A percentile compares a stretch with the other conserved stretches of the same genome.
These are phyloP conservation scores for Myiozetetes cayanensis DNA, from an alignment of 2,113 vertebrate genomes.

Conservation along the genomic window DNA sequence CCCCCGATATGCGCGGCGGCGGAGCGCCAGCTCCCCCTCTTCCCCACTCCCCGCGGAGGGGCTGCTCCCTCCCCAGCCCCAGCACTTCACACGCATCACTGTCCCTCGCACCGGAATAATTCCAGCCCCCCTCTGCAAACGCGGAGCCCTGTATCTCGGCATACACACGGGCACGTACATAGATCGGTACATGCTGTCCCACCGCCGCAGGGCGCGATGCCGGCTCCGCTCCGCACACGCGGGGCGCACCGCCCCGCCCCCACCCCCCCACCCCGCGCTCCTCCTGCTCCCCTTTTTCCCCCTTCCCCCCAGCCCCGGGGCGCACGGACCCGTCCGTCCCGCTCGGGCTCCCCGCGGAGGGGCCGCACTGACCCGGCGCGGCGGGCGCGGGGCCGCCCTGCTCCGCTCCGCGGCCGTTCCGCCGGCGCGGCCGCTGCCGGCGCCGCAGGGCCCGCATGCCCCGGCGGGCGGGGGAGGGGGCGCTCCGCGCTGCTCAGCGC, in stretches of 20 bases:
- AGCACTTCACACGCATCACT: neutral
- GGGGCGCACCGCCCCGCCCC: neutral
- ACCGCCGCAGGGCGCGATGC: neutral
- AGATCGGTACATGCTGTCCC: neutral
- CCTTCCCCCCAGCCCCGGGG: too few relatives aligned
- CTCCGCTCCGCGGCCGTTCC: too few relatives aligned
- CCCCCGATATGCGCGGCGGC: slow-evolving; percentile 2
- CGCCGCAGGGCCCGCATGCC: too few relatives aligned
- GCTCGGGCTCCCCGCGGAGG: too few relatives aligned
- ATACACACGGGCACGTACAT: neutral
- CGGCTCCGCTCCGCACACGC: neutral
- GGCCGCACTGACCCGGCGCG: too few relatives aligned
- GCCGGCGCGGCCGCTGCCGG: too few relatives aligned
- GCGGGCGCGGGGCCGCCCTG: too few relatives aligned
- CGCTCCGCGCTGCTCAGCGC: too few relatives aligned
- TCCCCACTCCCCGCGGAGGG: neutral
- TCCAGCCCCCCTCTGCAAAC: neutral
- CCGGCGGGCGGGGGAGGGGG: too few relatives aligned
- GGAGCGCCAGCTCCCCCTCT: neutral
- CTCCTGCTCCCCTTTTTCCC: too few relatives aligned
- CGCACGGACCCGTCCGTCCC: too few relatives aligned
- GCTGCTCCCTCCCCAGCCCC: neutral
- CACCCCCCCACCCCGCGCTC: neutral
- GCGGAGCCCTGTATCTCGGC: neutral
- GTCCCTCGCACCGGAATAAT: neutral